Evolutionary conservation across 2,113 vertebrate genomes (phyloP), one percentile per base, ranked within the genome.

Genomic region (Scortum barcoo): DNA sequence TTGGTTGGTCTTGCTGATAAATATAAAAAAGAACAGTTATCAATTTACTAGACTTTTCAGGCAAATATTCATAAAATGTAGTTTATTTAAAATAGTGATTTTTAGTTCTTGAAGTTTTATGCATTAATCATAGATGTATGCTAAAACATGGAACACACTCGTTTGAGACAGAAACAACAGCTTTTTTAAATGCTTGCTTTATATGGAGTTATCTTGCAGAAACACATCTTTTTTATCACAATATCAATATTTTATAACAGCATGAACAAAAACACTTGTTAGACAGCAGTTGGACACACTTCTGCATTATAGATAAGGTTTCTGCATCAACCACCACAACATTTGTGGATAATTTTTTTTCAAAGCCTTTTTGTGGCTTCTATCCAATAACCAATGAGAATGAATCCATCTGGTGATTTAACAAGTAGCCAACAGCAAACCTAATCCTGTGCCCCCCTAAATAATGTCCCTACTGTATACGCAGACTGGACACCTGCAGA

Each of bases 401-500:
- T 20, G 12, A 10, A 38, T 56, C n/a, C 10, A 24, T 46, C 14
- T 22, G 19, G 5, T 36, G 33, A 76, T 67, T 72, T 69, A 65
- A 72, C 62, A 67, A 11, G 22, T 33, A 72, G 54, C n/a, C 46
- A 71, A 30, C 1, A 78, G 40, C 53, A 53, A 57, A 68, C n/a
- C n/a, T n/a, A n/a, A n/a, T n/a, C n/a, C n/a, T n/a, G n/a, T n/a
- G n/a, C n/a, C n/a, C n/a, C 70, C 5, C 33, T 65, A 44, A 74
- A 72, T 60, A 33, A 76, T 68, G 22, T 44, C 33, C 20, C 50
- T 56, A 0, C 46, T 63, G 26, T 24, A 46, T 48, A 48, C 38
- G 70, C 26, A 70, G 13, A 50, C 51, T 30, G 70, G 72, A 80
- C 50, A 65, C 76, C 40, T 78, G 62, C 73, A 66, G 24, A 66